A percentile compares a stretch with the other conserved stretches of the same genome.
Evolutionary conservation across 2,113 vertebrate genomes (phyloP).

Genomic region (Poecilia latipinna): DNA sequence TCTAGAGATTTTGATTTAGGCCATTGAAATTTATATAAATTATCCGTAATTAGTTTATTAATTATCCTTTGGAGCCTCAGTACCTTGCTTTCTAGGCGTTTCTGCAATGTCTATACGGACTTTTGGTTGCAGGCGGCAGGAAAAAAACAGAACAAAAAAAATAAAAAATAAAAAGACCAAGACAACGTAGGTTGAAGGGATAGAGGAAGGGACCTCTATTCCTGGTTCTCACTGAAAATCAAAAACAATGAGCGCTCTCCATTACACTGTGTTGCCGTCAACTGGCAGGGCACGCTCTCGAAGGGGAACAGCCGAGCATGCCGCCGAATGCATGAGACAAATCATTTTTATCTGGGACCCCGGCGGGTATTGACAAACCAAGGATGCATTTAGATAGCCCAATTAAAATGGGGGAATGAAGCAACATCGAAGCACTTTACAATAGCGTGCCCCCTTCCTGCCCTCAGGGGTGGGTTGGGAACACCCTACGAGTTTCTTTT

Average conservation of each 20-base stretch:
- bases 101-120: conserved; percentile 16
- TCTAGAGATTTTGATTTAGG: background rate
- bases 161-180: background rate
- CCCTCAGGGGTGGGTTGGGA: conserved; percentile 29
- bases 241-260: conserved; percentile 63
- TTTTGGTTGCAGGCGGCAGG: conserved; percentile 13
- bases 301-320: conserved; percentile 70
- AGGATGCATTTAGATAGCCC: conserved; percentile 85
- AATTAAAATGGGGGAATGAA: conserved; percentile 84
- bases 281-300: conserved; percentile 63
- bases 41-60: too few relatives aligned
- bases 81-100: background rate
- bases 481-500: conserved; percentile 47
- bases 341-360: conserved; percentile 81
- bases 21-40: background rate
- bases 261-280: conserved; percentile 66
- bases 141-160: background rate
- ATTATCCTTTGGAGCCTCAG: background rate
- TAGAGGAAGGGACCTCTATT: conserved; percentile 18
- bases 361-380: conserved; percentile 80
- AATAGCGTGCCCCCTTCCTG: conserved; percentile 51
- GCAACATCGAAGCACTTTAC: conserved; percentile 70
- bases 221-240: conserved; percentile 53
- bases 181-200: background rate
- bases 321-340: conserved; percentile 77